Evolutionary conservation across 2,113 vertebrate species (phyloP), one percentile per base, ranked within the genome.

Genomic region (Zonotrichia leucophrys): DNA sequence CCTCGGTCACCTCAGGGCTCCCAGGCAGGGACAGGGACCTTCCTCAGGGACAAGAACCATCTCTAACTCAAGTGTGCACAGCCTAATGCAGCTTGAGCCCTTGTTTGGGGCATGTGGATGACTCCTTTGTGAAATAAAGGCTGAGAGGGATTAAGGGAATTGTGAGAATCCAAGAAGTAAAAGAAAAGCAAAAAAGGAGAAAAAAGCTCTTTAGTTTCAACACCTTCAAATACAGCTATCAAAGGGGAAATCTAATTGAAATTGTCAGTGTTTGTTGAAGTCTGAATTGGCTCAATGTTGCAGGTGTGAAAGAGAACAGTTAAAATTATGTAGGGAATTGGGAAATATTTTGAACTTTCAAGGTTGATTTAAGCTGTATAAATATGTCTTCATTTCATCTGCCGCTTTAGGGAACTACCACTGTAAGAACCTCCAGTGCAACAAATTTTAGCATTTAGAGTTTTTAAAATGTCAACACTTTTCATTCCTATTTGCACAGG

Each of bases 371-470:
- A 58, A 92, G 68, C 58, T 92, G 15, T 75, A 63, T 88, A 94
- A 96, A 72, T 73, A 86, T 9, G 30, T 95, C 89, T 90, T 49
- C 52, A 27, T 93, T 94, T 83, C 79, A 77, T 86, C 72, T 92
- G 46, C 76, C 92, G 49, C 55, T 31, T 88, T 60, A 69, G 80
- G 80, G 89, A 94, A 23, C 83, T 95, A 20, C 60, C 66, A n/a
- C 68, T 80, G 59, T 87, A 56, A 49, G 42, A 87, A 83, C 52
- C 91, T 92, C 37, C 41, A 91, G 41, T 58, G 59, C 76, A 91
- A 60, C 44, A 80, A 67, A 69, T 80, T 69, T 33, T 39, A 76
- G 31, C 58, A 58, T 89, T 69, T 80, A 33, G 63, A 41, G 22
- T 64, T 89, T 90, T 77, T 52, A 15, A 78, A 86, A 90, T 80